Evolutionary conservation across 1,140 invertebrate species (phyloP).

Genomic region (Amyelois transitella): DNA sequence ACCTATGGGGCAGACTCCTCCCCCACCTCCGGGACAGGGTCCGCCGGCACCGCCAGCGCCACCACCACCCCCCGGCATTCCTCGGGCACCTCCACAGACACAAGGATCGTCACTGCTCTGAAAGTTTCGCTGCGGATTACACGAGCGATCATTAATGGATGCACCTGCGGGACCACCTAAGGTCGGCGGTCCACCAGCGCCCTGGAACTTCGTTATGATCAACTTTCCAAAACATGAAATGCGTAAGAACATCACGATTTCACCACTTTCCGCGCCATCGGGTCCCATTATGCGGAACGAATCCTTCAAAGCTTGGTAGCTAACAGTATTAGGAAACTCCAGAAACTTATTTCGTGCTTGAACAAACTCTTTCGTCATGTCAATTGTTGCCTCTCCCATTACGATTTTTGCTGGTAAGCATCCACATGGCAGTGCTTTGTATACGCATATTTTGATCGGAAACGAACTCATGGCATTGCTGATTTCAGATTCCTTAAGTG

Average conservation of each 20-base stretch:
- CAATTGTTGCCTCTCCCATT: constrained; percentile 57
- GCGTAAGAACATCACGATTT: constrained; percentile 73
- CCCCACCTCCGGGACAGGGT: constrained; percentile 21
- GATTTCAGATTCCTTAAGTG: constrained; percentile 67
- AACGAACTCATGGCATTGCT: constrained; percentile 55
- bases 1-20: constrained; percentile 40
- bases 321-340: constrained; percentile 44
- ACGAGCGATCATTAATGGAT: constrained; percentile 45
- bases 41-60: constrained; percentile 9
- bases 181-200: constrained; percentile 30
- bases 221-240: constrained; percentile 79
- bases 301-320: constrained; percentile 75
- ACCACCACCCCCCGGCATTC: neutral
- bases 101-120: constrained; percentile 51
- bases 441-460: constrained; percentile 47
- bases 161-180: constrained; percentile 22
- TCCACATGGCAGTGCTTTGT: constrained; percentile 55
- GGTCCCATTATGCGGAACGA: constrained; percentile 72
- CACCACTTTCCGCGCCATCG: constrained; percentile 65
- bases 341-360: constrained; percentile 57
- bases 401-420: constrained; percentile 57
- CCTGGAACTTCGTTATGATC: constrained; percentile 80
- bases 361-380: constrained; percentile 67
- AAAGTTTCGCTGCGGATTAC: constrained; percentile 40
- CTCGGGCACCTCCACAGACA: constrained; percentile 42